Evolutionary conservation across 2,888 invertebrate species (phyloP).

Genomic region (Himalopsyche anomala): DNA sequence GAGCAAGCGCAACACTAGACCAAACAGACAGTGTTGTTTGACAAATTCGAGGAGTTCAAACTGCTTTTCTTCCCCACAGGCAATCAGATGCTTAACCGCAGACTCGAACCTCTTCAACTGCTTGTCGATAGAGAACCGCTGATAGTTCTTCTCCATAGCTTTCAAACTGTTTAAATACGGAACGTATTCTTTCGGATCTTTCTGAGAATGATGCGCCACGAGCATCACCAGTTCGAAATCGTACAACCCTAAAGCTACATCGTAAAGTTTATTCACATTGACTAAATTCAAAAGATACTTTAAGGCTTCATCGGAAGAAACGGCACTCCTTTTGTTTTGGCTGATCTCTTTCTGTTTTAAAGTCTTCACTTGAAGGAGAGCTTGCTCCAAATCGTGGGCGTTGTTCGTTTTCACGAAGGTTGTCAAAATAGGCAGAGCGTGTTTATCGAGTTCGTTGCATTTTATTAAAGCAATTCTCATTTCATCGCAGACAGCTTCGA

Average conservation of each 20-base stretch:
- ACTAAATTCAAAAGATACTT: constrained; percentile 84
- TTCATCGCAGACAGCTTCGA: constrained; percentile 76
- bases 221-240: constrained; percentile 90
- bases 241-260: constrained; percentile 91
- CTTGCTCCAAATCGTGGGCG: constrained; percentile 80
- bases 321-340: constrained; percentile 69
- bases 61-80: constrained; percentile 77
- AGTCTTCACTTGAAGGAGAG: constrained; percentile 80
- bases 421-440: constrained; percentile 83
- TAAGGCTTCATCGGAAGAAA: constrained; percentile 80
- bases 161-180: constrained; percentile 88
- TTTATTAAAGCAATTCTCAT: constrained; percentile 76
- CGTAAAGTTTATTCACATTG: constrained; percentile 87
- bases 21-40: constrained; percentile 83
- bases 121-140: constrained; percentile 86
- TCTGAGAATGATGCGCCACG: constrained; percentile 91
- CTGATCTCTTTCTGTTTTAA: constrained; percentile 74
- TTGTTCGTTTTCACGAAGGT: constrained; percentile 83
- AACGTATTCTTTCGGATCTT: constrained; percentile 95
- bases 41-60: constrained; percentile 84
- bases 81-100: constrained; percentile 84
- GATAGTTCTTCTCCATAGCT: constrained; percentile 83
- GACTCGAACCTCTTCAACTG: constrained; percentile 84
- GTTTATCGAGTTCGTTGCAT: constrained; percentile 74
- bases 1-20: constrained; percentile 80